A percentile compares a stretch with the other conserved stretches of the same genome.
Conservation (phyloP, 2,797 vertebrate species). For the Coranthus polyacanthus region DNA sequence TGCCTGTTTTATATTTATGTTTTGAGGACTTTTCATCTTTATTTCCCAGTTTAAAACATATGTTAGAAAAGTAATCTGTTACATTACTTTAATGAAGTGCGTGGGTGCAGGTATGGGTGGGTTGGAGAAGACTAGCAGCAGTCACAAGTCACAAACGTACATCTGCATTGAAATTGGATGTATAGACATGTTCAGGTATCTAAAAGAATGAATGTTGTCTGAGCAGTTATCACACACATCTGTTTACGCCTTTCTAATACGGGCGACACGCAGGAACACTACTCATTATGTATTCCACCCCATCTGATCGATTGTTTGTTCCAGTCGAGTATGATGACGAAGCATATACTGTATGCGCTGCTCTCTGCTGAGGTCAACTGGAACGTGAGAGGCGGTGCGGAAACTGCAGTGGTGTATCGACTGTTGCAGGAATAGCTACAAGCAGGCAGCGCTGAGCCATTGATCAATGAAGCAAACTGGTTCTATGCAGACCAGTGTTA, state of each 20-base stretch:
- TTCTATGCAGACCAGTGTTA: constrained; percentile 65
- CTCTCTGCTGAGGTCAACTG: constrained; percentile 78
- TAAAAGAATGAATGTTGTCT: neutral
- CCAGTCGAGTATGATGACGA: constrained; percentile 63
- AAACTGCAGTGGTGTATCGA: constrained; percentile 81
- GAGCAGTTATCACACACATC: neutral
- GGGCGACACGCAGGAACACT: constrained; percentile 13
- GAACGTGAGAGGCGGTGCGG: constrained; percentile 70
- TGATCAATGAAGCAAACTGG: constrained; percentile 80
- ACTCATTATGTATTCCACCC: constrained; percentile 27
- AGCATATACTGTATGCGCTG: constrained; percentile 52
- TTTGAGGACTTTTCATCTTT: too few relatives aligned
- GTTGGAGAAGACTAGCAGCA: too few relatives aligned
- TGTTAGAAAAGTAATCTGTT: too few relatives aligned
- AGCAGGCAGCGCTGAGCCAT: constrained; percentile 63
- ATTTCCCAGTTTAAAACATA: too few relatives aligned
- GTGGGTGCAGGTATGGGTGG: too few relatives aligned
- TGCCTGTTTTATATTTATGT: too few relatives aligned
- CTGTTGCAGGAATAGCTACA: constrained; percentile 78
- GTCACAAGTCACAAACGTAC: too few relatives aligned
- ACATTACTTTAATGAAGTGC: too few relatives aligned
- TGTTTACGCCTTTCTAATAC: constrained; percentile 22
- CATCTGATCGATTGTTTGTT: constrained; percentile 47
- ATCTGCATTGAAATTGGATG: too few relatives aligned
- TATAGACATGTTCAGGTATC: neutral